Evolutionary conservation across 2,888 invertebrate species (phyloP), one percentile per base, ranked within the genome.

Genomic region (Diloba caeruleocephala): DNA sequence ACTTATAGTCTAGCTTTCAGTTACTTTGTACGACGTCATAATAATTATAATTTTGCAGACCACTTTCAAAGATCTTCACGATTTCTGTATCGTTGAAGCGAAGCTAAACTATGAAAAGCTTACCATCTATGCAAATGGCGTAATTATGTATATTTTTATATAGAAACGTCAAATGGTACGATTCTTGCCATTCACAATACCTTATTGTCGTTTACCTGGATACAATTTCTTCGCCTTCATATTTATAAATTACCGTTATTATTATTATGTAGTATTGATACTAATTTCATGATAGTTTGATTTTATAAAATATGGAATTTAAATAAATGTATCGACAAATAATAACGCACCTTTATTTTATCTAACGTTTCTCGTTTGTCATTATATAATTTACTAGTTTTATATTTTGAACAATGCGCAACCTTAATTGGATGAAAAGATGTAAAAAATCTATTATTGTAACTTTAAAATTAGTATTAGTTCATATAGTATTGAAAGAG

Each of bases 151-250:
- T 59, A 53, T 55, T 48, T 48, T 61, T 61, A 62, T n/a, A n/a
- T 49, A 64, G 56, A 68, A 63, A 68, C 61, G 67, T 48, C 63
- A 53, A 54, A 51, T 26, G 56, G 64, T 34, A 44, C 60, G 54
- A 54, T 53, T 53, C 54, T 60, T 51, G 29, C 57, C 62, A 54
- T 43, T 57, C 34, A 50, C 38, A 31, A 55, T 46, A 42, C 51
- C 51, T 85, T 88, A 88, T 88, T 88, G 87, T 88, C 87, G 77
- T 78, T 77, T 85, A 81, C 85, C 83, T 87, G 85, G 74, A 48
- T 59, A 57, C 61, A 59, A 52, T 53, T 44, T 46, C 54, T 29
- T 51, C 42, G 49, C 34, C 21, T 21, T 4, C 5, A 21, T 1
- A 32, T n/a, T n/a, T n/a, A n/a, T 26, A 14, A 44, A 12, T 28